Evolutionary conservation across 2,888 invertebrate species (phyloP).

Genomic region (Anagyrus pseudococci): DNA sequence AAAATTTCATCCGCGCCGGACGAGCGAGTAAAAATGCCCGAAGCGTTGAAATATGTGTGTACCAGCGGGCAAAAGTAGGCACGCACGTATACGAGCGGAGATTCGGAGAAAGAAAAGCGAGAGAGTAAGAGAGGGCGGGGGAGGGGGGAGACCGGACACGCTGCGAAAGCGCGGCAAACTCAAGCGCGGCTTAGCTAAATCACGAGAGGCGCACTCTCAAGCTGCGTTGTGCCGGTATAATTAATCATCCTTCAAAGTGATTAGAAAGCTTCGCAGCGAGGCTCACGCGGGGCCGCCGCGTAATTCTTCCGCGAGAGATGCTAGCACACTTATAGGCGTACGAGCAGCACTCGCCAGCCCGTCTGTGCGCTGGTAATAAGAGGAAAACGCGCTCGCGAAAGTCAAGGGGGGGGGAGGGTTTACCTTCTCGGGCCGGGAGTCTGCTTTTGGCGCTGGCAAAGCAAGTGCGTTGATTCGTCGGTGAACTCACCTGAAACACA

Average conservation of each 20-base stretch:
- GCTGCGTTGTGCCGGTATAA: constrained; percentile 1
- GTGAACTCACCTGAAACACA: constrained; percentile 45
- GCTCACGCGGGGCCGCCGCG: background rate
- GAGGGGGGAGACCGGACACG: background rate
- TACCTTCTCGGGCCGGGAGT: too few relatives aligned
- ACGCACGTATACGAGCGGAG: background rate
- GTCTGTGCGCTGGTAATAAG: constrained; percentile 2
- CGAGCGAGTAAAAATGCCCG: background rate
- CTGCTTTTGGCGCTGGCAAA: background rate
- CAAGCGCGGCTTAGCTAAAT: too few relatives aligned
- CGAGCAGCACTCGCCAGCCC: too few relatives aligned
- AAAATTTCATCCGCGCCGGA: too few relatives aligned
- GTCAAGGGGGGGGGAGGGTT: constrained; percentile 8
- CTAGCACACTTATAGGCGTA: background rate
- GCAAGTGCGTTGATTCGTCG: background rate
- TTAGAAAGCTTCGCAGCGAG: constrained; percentile 31
- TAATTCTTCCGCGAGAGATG: constrained; percentile 10
- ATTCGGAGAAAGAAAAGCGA: background rate
- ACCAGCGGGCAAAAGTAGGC: too few relatives aligned
- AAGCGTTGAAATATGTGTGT: too few relatives aligned
- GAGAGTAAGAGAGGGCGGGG: too few relatives aligned
- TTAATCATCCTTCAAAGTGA: constrained; percentile 36
- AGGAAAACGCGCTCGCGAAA: background rate
- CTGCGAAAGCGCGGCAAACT: background rate
- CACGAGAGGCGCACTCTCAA: background rate